Percentiles rank a stretch among this genome's conserved stretches.
phyloP scores from a whole-genome alignment of 2,797 vertebrate genomes.

The Simalia tracyae region DNA sequence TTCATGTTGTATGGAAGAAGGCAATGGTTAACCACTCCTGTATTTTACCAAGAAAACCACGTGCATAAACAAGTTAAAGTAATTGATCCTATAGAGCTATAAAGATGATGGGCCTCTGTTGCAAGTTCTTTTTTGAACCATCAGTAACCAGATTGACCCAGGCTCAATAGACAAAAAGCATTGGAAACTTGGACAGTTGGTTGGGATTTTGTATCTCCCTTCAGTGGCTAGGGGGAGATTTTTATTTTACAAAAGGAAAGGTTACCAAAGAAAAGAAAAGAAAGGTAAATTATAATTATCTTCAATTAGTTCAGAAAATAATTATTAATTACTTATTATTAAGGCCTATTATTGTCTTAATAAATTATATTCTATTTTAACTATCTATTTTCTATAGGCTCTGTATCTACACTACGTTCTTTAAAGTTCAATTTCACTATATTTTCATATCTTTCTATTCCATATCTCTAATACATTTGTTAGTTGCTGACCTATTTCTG shows the following conservation, averaged over 20 bases:
- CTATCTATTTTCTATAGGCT: too few species aligned
- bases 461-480: too few species aligned
- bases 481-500: too few species aligned
- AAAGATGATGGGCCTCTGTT: background rate
- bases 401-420: too few species aligned
- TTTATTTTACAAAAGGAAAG: background rate
- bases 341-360: too few species aligned
- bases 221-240: background rate
- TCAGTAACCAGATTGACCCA: background rate
- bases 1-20: background rate
- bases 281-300: background rate
- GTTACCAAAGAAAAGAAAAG: background rate
- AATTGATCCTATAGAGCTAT: background rate
- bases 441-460: too few species aligned
- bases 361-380: too few species aligned
- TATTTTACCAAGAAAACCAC: background rate
- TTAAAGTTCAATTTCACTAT: too few species aligned
- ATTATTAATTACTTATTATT: too few species aligned
- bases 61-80: background rate
- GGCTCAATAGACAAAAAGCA: background rate
- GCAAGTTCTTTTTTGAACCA: background rate
- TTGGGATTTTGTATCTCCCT: background rate
- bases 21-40: background rate
- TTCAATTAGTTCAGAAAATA: background rate
- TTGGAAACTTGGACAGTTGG: background rate